Evolutionary conservation across 2,113 vertebrate species (phyloP).

Genomic region (Pangasianodon gigas): DNA sequence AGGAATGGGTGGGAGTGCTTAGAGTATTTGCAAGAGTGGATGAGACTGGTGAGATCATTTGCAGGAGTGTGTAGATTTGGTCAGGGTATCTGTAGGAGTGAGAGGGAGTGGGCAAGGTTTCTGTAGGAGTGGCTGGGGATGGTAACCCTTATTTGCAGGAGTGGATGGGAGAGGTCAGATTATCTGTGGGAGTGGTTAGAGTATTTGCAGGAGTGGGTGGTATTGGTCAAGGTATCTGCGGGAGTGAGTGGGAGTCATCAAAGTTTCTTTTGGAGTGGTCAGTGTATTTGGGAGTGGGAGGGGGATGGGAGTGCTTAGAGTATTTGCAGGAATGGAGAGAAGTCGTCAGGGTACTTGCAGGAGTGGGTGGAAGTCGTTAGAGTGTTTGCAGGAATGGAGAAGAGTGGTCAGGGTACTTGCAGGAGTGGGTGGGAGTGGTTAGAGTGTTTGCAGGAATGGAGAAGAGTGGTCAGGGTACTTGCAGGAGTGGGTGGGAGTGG

Average conservation of each 20-base stretch:
- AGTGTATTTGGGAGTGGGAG: background rate
- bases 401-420: background rate
- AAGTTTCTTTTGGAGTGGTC: background rate
- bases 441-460: too few species aligned
- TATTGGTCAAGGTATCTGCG: background rate
- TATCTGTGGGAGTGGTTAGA: background rate
- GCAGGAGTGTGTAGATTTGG: background rate
- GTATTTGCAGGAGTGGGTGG: background rate
- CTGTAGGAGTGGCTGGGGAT: background rate
- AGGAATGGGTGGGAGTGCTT: background rate
- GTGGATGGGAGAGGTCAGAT: background rate
- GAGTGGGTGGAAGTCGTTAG: background rate
- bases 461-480: background rate
- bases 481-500: background rate
- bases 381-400: background rate
- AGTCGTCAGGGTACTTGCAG: background rate
- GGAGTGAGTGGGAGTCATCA: background rate
- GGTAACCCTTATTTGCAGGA: background rate
- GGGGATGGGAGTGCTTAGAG: background rate
- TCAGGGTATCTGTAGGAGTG: background rate
- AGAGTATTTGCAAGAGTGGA: background rate
- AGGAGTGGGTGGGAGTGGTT: background rate
- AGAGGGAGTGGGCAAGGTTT: too few species aligned
- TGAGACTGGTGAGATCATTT: background rate
- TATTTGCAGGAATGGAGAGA: too few species aligned